Conservation (phyloP, 2,797 vertebrate genomes). For the Cheirogaleus major region DNA sequence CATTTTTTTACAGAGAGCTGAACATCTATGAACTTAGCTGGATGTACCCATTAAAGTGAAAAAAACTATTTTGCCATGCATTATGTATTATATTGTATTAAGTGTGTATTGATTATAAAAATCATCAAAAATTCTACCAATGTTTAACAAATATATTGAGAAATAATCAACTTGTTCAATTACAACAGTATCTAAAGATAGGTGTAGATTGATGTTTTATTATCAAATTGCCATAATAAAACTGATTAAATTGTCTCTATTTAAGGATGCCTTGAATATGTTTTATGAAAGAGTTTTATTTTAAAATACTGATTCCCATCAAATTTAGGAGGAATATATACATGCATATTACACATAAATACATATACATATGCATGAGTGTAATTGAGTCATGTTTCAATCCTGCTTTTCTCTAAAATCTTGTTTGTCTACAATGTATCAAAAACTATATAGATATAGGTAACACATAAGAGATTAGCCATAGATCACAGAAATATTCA, state of each 20-base stretch:
- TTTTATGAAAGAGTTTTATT: background rate
- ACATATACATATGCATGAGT: background rate
- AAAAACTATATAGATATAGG: background rate
- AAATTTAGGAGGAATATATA: background rate
- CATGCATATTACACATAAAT: background rate
- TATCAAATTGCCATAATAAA: slow-evolving; percentile 20
- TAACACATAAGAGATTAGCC: background rate
- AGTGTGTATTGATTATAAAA: background rate
- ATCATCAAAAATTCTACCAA: background rate
- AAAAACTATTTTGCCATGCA: background rate
- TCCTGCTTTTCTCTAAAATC: background rate
- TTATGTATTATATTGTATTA: background rate
- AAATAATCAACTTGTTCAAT: background rate
- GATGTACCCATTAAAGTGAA: background rate
- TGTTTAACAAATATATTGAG: background rate
- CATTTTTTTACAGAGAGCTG: background rate
- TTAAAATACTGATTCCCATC: background rate
- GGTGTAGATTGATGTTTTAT: background rate
- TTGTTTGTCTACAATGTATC: background rate
- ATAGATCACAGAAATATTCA: background rate
- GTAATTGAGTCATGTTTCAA: background rate
- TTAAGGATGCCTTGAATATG: background rate
- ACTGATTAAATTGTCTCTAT: background rate
- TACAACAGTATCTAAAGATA: background rate
- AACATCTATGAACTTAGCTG: background rate